These are phyloP conservation scores for Phataginus tetradactyla DNA, from an alignment of 2,797 vertebrate genomes.

Conservation along the genomic window DNA sequence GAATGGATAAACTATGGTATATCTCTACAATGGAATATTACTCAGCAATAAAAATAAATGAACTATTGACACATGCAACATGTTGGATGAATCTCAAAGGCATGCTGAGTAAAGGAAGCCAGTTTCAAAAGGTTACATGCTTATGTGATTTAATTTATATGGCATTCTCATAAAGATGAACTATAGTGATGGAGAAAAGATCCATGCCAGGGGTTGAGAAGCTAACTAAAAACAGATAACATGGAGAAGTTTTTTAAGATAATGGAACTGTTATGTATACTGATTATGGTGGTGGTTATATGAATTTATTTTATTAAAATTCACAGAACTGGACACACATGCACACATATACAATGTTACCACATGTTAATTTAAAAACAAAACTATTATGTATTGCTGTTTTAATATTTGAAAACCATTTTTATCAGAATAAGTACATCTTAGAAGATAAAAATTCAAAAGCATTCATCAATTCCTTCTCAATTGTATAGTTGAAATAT, in stretches of 20 bases:
- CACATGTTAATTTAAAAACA: conserved; percentile 24
- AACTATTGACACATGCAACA: neutral
- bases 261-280: neutral
- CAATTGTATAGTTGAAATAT: neutral
- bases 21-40: neutral
- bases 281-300: neutral
- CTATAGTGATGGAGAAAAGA: neutral
- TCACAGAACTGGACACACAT: neutral
- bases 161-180: neutral
- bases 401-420: neutral
- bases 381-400: neutral
- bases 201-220: neutral
- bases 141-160: neutral
- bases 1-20: neutral
- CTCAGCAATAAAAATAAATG: neutral
- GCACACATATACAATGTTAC: neutral
- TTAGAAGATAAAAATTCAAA: neutral
- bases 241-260: neutral
- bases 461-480: neutral
- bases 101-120: neutral
- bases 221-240: neutral
- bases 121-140: neutral
- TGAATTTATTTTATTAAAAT: neutral
- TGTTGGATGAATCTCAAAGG: neutral
- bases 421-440: conserved; percentile 31